Base-by-base conservation (phyloP, 2,888 invertebrate species). In the Andrena praecox region DNA sequence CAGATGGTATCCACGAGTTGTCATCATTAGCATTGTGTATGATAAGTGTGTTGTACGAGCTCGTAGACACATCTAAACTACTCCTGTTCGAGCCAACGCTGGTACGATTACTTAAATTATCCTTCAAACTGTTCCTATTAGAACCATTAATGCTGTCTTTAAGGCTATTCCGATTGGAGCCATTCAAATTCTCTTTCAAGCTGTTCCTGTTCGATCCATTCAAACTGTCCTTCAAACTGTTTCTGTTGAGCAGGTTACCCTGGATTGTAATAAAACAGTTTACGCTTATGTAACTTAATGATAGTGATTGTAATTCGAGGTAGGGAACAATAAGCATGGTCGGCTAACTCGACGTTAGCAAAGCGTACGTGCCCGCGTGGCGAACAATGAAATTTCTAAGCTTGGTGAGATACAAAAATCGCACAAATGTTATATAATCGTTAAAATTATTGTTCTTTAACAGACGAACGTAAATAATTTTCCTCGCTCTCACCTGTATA, bases 21-120 rank as follows among this genome's bases (percentile, higher is more conserved):
- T 97, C 97, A 87, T 96, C 96, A 83, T 96, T 95, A 48, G 96
- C 95, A 91, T 96, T 97, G 92, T 97, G 97, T 90, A 98, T 97
- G 87, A 97, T 97, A 63, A 98, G 95, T 16, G 97, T 97, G 91
- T 97, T 97, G 92, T 97, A 97, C 2, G 97, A 97, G 72, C 97
- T 97, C 8, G 97, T 96, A 35, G 97, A 97, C 4, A 97, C 96
- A 93, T 97, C 97, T 89, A 97, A 94, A 33, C 96, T 96, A 89
- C 96, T 96, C 76, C 96, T 94, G 91, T 96, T 96, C 69, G 96
- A 96, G 29, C 96, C 95, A 2, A 96, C 94, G 3, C 96, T 96
- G 91, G 96, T 97, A 64, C 97, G 95, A 92, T 97, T 97, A 77
- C 95, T 95, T 86, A 95, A 92, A 91, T 95, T 95, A 86, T 95